phyloP scores from a whole-genome alignment of 2,797 vertebrate species.

The Danionella dracula region DNA sequence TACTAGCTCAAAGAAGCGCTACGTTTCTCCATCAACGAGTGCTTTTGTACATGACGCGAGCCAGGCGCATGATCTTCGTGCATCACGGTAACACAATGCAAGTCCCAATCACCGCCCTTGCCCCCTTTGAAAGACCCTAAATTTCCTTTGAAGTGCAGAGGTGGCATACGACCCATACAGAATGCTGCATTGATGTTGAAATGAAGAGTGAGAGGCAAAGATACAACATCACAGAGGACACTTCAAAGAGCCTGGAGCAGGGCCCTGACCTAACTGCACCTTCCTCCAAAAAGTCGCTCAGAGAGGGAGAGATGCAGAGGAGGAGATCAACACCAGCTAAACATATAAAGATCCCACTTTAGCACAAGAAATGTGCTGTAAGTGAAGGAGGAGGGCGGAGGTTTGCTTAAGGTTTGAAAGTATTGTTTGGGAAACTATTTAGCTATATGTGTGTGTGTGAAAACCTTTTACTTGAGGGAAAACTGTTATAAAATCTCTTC shows the following conservation, averaged over 20 bases:
- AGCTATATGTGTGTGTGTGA: not conserved
- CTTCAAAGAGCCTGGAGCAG: conserved; percentile 42
- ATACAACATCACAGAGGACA: conserved; percentile 35
- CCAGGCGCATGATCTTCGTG: conserved; percentile 14
- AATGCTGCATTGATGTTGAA: conserved; percentile 75
- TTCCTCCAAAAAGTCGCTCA: conserved; percentile 42
- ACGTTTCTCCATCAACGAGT: not conserved
- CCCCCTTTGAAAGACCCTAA: conserved; percentile 69
- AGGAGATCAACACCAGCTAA: conserved; percentile 27
- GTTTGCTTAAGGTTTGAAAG: not conserved
- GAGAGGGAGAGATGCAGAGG: conserved; percentile 30
- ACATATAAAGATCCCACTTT: conserved; percentile 32
- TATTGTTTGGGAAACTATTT: not conserved
- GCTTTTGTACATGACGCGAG: not conserved
- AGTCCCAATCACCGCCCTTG: conserved; percentile 68
- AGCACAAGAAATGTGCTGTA: conserved; percentile 24
- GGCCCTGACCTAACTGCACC: conserved; percentile 41
- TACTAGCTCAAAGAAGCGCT: too few species aligned
- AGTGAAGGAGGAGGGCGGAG: not conserved
- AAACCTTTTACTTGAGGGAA: too few species aligned
- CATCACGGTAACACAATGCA: conserved; percentile 33
- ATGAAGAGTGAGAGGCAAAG: conserved; percentile 57
- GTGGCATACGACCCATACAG: conserved; percentile 57
- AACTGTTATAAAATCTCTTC: too few species aligned
- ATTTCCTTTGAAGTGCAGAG: conserved; percentile 73